Percentiles rank a stretch among this genome's conserved stretches.
Evolutionary conservation across 2,113 vertebrate genomes (phyloP).

Genomic region (Trematocara stigmaticum): DNA sequence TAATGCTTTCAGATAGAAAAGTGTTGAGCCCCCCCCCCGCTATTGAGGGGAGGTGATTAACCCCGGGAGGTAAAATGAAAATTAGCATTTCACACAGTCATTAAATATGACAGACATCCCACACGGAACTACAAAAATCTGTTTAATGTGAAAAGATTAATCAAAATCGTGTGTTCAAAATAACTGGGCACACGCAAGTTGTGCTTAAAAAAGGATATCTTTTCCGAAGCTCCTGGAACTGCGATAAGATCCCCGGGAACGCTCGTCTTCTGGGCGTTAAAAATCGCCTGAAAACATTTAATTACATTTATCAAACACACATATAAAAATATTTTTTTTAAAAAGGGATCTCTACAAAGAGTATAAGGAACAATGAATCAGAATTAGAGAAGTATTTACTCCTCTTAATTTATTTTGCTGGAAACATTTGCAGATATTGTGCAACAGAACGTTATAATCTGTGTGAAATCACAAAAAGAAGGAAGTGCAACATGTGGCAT

Average conservation of each 20-base stretch:
- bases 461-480: neutral
- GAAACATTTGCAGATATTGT: neutral
- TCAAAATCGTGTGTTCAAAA: neutral
- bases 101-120: neutral
- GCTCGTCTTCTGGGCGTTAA: slow-evolving; percentile 77
- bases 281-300: slow-evolving; percentile 59
- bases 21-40: neutral
- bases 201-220: slow-evolving; percentile 73
- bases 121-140: neutral
- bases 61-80: neutral
- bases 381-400: neutral
- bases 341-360: neutral
- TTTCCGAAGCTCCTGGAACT: slow-evolving; percentile 77
- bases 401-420: neutral
- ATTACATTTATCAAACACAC: neutral
- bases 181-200: neutral
- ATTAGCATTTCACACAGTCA: neutral
- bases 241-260: slow-evolving; percentile 75
- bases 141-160: neutral
- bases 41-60: neutral
- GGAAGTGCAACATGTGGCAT: neutral
- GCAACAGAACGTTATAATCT: neutral
- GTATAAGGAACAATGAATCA: neutral
- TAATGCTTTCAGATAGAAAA: neutral
- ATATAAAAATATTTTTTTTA: neutral